Evolutionary conservation across 1,140 invertebrate genomes (phyloP), one percentile per base, ranked within the genome.

Genomic region (Calliopsis andreniformis): DNA sequence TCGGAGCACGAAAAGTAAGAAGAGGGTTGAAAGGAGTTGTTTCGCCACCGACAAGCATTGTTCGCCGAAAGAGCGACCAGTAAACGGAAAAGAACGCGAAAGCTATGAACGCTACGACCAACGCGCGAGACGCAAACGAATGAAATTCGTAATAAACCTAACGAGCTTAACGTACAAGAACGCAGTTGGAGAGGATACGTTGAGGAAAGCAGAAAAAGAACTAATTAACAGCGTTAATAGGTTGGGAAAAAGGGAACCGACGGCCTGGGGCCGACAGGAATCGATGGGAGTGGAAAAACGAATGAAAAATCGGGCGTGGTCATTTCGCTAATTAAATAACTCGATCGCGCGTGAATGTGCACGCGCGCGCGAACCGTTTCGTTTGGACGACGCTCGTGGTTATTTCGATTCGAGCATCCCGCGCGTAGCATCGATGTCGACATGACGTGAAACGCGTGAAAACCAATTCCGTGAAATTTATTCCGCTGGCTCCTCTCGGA

Each of bases 251-350:
- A 25, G 2, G 2, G 12, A 56, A 7, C 20, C 5, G 1, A 18
- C 18, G 58, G 12, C 43, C 45, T 18, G 42, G 28, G 12, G n/a
- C 30, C 6, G 3, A 1, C n/a, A 2, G 18, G 14, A 30, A 30
- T 49, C n/a, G 55, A 7, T 32, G 16, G 14, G 1, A 45, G 18
- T 55, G 25, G 20, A 35, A 20, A 30, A 14, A 6, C 12, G 14
- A 18, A 12, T 28, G 45, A 16, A 59, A 43, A 39, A 39, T n/a
- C 20, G 43, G 25, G 4, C 42, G 73, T 14, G 71, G 71, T 75
- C 51, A 58, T 75, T 56, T 75, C 51, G 71, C 51, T 75, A 75
- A 75, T 75, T 75, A 75, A 75, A 75, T 67, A 35, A 67, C 62
- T 39, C 62, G 63, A 67, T 75, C 28, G 63, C 12, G 71, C 71